phyloP scores from a whole-genome alignment of 2,888 invertebrate species.

The Neoaliturus tenellus region DNA sequence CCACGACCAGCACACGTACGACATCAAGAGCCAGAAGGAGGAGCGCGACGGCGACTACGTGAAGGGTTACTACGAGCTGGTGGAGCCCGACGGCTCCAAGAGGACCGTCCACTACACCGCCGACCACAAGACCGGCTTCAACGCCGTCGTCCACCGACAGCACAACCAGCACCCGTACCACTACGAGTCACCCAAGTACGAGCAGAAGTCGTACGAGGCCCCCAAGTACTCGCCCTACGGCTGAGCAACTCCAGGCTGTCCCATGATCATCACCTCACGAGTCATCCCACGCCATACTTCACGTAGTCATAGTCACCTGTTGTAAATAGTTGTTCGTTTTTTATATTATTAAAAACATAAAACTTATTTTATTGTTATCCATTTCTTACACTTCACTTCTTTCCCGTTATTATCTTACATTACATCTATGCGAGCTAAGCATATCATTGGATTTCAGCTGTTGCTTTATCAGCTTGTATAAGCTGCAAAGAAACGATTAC shows the following conservation, averaged over 20 bases:
- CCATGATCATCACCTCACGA: not conserved
- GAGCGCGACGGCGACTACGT: conserved; percentile 33
- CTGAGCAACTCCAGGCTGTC: not conserved
- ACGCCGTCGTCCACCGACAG: conserved; percentile 28
- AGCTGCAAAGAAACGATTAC: too few relatives aligned
- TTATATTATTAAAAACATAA: not conserved
- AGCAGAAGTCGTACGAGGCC: conserved; percentile 17
- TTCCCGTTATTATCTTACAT: too few relatives aligned
- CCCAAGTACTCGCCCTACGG: conserved; percentile 40
- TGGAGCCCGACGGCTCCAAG: conserved; percentile 32
- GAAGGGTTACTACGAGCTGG: conserved; percentile 34
- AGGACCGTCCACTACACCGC: conserved; percentile 32
- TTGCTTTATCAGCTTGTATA: too few relatives aligned
- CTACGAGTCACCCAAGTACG: conserved; percentile 13
- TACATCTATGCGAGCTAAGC: too few relatives aligned
- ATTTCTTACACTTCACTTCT: too few relatives aligned
- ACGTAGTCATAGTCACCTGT: not conserved
- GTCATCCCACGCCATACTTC: not conserved
- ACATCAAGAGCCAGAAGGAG: conserved; percentile 44
- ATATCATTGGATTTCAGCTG: too few relatives aligned
- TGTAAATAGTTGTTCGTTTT: conserved; percentile 2
- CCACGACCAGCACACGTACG: conserved; percentile 35
- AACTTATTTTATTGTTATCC: not conserved
- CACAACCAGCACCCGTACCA: conserved; percentile 16
- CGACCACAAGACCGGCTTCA: conserved; percentile 39